phyloP scores from a whole-genome alignment of 2,888 invertebrate genomes.

The Strigamia transsilvanica region DNA sequence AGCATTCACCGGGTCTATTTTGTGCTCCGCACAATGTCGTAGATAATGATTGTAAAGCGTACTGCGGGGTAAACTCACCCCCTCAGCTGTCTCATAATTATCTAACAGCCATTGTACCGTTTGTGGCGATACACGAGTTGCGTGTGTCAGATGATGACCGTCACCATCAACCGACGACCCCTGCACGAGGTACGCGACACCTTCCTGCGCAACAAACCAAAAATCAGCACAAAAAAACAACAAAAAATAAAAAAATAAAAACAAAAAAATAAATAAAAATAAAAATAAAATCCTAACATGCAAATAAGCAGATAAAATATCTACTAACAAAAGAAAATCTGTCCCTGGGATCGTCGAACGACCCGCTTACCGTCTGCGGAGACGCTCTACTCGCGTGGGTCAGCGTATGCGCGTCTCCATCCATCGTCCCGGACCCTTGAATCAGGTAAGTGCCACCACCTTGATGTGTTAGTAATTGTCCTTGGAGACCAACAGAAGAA shows the following conservation, averaged over 20 bases:
- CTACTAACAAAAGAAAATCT: not conserved
- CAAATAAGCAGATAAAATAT: not conserved
- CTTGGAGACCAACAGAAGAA: slow-evolving; percentile 60
- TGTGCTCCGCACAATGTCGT: slow-evolving; percentile 85
- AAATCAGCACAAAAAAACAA: not conserved
- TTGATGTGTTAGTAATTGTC: slow-evolving; percentile 64
- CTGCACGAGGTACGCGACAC: slow-evolving; percentile 60
- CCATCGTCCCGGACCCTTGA: slow-evolving; percentile 63
- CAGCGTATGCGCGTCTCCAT: slow-evolving; percentile 67
- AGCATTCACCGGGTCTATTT: slow-evolving; percentile 97
- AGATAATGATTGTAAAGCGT: slow-evolving; percentile 97
- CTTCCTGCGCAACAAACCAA: slow-evolving; percentile 56
- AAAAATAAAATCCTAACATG: not conserved
- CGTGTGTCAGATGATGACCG: slow-evolving; percentile 73
- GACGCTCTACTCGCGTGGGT: slow-evolving; percentile 68
- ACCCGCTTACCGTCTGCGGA: slow-evolving; percentile 63
- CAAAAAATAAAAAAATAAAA: not conserved
- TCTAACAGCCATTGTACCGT: slow-evolving; percentile 94
- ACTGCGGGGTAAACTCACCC: slow-evolving; percentile 89
- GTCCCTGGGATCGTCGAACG: not conserved
- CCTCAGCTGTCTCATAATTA: slow-evolving; percentile 98
- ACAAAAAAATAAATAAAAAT: not conserved
- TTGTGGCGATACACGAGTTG: slow-evolving; percentile 75
- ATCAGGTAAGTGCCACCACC: slow-evolving; percentile 63
- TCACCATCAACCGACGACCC: slow-evolving; percentile 68